Conservation (phyloP, 1,140 invertebrate species). For the Drosophila ananassae region DNA sequence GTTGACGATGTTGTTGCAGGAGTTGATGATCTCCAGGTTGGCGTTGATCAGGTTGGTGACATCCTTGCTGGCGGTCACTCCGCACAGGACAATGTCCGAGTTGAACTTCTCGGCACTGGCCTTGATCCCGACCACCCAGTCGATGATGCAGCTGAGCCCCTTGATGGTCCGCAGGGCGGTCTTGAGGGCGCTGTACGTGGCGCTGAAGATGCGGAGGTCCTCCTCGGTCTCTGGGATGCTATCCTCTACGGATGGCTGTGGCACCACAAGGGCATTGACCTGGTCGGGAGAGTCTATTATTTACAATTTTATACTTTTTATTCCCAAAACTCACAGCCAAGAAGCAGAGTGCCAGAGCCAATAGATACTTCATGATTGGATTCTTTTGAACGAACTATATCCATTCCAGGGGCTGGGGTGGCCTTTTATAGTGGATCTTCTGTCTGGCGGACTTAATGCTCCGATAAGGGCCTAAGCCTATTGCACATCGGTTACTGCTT, state of each 20-base stretch:
- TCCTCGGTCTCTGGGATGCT: constrained; percentile 2
- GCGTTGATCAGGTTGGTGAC: constrained; percentile 63
- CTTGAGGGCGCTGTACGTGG: constrained; percentile 26
- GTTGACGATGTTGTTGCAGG: constrained; percentile 47
- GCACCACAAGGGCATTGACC: constrained; percentile 46
- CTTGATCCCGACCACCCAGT: constrained; percentile 61
- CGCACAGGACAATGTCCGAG: constrained; percentile 36
- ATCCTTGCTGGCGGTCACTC: constrained; percentile 47
- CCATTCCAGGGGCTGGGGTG: background rate
- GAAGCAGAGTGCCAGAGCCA: constrained; percentile 43
- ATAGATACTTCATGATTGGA: constrained; percentile 57
- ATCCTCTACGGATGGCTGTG: background rate
- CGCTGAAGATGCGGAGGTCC: background rate
- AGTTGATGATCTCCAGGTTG: constrained; percentile 44
- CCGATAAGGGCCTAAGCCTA: constrained; percentile 26
- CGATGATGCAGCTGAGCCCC: constrained; percentile 63
- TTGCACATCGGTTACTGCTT: constrained; percentile 11
- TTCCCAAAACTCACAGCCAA: constrained; percentile 36
- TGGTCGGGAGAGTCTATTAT: background rate
- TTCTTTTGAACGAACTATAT: constrained; percentile 17
- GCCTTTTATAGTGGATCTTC: constrained; percentile 21
- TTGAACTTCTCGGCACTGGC: constrained; percentile 50
- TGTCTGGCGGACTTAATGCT: background rate
- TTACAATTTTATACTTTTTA: too few species aligned
- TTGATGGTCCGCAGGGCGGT: constrained; percentile 43